Base-by-base conservation (phyloP, 2,113 vertebrate species). In the Bubo scandiacus region DNA sequence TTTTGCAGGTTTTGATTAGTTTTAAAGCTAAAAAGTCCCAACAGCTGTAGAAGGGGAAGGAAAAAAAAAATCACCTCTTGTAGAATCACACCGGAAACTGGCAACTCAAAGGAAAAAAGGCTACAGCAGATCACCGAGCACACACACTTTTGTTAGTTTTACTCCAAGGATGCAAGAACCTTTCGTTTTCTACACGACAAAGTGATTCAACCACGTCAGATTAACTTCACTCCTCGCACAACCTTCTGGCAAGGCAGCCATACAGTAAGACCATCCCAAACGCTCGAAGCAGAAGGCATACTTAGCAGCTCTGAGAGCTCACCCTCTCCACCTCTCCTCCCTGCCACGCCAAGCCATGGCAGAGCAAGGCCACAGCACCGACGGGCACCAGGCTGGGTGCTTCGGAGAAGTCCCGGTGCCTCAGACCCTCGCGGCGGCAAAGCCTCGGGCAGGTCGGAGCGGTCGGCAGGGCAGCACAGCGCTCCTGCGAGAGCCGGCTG, bases 301-400 rank as follows among this genome's bases (percentile, higher is more conserved):
- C 14, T 13, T 11, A 1, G 14, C 75, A 30, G 62, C 54, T 30
- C 36, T 5, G 3, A 20, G 61, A 2, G 7, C 2, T 21, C 54
- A 9, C 2, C 4, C 32, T 12, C 26, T 32, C 29, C 2, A 3
- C 58, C 34, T 11, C 5, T 5, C 8, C 14, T 32, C 38, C 38
- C 54, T 6, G 43, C 43, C 5, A 6, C 2, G 38, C 42, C 16
- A 4, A 40, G 27, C 73, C 29, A 6, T 0, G 6, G 21, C 34
- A 6, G 23, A 42, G 52, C 20, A 8, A 29, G 21, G 36, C 42
- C 21, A 42, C 6, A 34, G 17, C 75, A 54, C 23, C 3, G 25
- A 16, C 3, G 15, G 25, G 66, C n/a, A 8, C 9, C n/a, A 8
- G 57, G 45, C 77, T 34, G 29, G 30, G n/a, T 10, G 29, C 21